Percentiles rank a stretch among this genome's conserved stretches.
Conservation (phyloP, 2,888 invertebrate genomes). For the Leptarthrus brevirostris region DNA sequence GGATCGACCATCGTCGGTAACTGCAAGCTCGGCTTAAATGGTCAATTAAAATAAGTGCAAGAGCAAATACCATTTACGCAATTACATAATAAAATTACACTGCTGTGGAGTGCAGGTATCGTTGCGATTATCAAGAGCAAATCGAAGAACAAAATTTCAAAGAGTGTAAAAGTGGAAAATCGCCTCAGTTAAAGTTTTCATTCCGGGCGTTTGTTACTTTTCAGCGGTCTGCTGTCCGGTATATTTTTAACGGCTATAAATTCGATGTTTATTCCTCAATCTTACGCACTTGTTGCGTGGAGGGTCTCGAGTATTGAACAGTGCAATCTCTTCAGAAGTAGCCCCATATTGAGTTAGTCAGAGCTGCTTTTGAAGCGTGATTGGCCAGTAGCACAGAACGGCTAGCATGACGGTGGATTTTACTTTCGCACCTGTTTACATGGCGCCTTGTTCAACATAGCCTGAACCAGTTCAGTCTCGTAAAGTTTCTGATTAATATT, state of each 20-base stretch:
- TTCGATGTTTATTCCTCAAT: background rate
- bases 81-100: conserved; percentile 5
- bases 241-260: background rate
- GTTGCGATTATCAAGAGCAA: conserved; percentile 6
- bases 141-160: background rate
- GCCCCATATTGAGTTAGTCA: background rate
- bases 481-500: background rate
- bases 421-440: conserved; percentile 6
- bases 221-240: background rate
- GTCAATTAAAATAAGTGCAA: conserved; percentile 7
- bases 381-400: too few relatives aligned
- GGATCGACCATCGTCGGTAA: background rate
- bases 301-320: background rate
- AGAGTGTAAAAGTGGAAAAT: conserved; percentile 18
- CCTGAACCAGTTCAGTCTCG: background rate
- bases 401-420: background rate
- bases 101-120: background rate
- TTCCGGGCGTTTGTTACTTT: background rate
- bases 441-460: conserved; percentile 8
- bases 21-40: conserved; percentile 6
- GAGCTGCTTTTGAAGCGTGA: background rate
- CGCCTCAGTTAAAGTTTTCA: background rate
- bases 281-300: conserved; percentile 7
- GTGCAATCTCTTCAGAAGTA: background rate
- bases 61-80: conserved; percentile 3